Conservation (phyloP, 2,113 vertebrate genomes). For the Isichthys henryi region DNA sequence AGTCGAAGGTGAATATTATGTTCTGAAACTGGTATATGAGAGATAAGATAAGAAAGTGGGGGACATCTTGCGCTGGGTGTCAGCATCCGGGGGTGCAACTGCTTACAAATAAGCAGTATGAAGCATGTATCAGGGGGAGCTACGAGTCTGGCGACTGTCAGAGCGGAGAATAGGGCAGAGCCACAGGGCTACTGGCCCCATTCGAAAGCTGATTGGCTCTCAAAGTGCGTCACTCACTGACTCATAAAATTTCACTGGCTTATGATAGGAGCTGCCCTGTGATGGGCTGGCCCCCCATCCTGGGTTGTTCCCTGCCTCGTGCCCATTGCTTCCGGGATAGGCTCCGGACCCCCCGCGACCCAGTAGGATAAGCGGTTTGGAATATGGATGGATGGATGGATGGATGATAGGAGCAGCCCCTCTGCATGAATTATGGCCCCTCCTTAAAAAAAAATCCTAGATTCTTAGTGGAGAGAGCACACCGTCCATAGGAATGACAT, state of each 20-base stretch:
- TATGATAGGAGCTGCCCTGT: background rate
- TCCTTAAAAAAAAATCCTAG: background rate
- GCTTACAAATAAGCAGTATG: background rate
- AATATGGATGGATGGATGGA: too few relatives aligned
- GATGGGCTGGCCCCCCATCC: too few relatives aligned
- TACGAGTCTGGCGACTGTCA: conserved; percentile 12
- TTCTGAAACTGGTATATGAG: background rate
- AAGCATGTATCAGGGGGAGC: background rate
- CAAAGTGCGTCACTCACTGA: background rate
- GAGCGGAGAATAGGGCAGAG: background rate
- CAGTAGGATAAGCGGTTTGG: too few relatives aligned
- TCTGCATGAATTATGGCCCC: background rate
- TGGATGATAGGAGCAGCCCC: background rate
- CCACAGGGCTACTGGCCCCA: background rate
- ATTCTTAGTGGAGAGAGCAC: background rate
- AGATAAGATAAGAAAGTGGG: background rate
- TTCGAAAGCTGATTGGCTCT: background rate
- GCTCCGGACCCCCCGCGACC: too few relatives aligned
- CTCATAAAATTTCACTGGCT: background rate
- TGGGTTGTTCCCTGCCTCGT: too few relatives aligned
- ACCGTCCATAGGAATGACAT: background rate
- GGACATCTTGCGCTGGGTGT: background rate
- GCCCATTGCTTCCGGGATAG: too few relatives aligned
- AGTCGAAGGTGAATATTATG: background rate
- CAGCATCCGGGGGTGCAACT: conserved; percentile 5